These are phyloP conservation scores for Apotomis betuletana DNA, from an alignment of 2,888 invertebrate genomes.

Conservation along the genomic window DNA sequence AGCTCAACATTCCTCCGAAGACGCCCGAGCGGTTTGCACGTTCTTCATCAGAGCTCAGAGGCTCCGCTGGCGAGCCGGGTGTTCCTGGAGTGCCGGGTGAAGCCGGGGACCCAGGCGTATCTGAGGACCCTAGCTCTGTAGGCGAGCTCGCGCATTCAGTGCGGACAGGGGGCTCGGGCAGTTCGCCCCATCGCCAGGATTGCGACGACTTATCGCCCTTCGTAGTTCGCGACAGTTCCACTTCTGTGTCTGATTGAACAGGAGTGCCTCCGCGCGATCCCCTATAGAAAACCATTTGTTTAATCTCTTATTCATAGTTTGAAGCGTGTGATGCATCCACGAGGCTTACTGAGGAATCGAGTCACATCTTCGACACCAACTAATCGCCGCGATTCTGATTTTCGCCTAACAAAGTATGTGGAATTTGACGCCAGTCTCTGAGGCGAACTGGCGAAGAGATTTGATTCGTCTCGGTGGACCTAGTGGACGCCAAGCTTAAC, in stretches of 20 bases:
- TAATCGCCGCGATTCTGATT: too few relatives aligned
- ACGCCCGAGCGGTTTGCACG: constrained; percentile 85
- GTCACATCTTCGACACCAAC: too few relatives aligned
- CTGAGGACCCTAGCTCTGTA: constrained; percentile 52
- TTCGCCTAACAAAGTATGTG: too few relatives aligned
- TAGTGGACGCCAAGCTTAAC: background rate
- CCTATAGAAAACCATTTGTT: constrained; percentile 47
- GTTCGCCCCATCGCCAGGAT: constrained; percentile 96
- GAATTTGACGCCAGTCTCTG: too few relatives aligned
- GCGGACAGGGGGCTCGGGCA: constrained; percentile 85
- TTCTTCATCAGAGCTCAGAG: constrained; percentile 81
- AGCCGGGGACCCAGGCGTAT: constrained; percentile 51
- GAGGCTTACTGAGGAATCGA: background rate
- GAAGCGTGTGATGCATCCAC: background rate
- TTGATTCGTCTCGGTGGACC: too few relatives aligned
- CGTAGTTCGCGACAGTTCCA: constrained; percentile 86
- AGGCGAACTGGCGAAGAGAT: too few relatives aligned
- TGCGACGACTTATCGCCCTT: constrained; percentile 82
- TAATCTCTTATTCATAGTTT: background rate
- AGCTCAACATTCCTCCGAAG: constrained; percentile 95
- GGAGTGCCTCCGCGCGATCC: constrained; percentile 91
- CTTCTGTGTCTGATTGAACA: constrained; percentile 97
- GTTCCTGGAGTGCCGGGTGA: constrained; percentile 60
- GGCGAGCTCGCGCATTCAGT: constrained; percentile 52
- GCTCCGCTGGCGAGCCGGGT: constrained; percentile 70